Evolutionary conservation across 2,113 vertebrate genomes (phyloP).

Genomic region (Caloenas nicobarica): DNA sequence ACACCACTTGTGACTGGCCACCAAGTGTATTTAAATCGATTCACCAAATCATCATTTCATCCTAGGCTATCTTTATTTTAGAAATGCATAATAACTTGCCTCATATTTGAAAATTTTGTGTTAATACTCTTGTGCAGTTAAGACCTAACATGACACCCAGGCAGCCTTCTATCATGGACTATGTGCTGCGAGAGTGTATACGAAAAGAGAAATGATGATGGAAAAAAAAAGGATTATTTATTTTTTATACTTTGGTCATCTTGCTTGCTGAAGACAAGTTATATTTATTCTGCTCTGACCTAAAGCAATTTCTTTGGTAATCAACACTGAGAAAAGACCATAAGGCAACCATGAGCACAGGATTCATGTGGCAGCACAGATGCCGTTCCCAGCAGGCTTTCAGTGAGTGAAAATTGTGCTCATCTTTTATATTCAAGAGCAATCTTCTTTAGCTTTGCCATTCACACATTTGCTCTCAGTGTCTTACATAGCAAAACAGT

Average conservation of each 20-base stretch:
- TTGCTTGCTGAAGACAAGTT: not conserved
- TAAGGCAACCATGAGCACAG: not conserved
- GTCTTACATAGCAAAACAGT: not conserved
- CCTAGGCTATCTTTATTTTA: not conserved
- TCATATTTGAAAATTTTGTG: not conserved
- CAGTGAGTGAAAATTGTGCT: not conserved
- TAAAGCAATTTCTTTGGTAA: constrained; percentile 6
- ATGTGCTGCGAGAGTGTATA: not conserved
- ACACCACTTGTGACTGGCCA: not conserved
- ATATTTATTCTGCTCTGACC: not conserved
- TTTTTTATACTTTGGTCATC: not conserved
- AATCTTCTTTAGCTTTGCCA: not conserved
- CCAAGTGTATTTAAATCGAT: not conserved
- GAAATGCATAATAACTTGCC: not conserved
- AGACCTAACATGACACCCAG: not conserved
- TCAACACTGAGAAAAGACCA: not conserved
- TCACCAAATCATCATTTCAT: not conserved
- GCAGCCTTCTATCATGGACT: not conserved
- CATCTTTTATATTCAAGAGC: constrained; percentile 12
- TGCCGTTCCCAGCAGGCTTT: not conserved
- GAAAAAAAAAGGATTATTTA: not conserved
- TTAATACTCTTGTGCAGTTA: not conserved
- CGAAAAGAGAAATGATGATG: not conserved
- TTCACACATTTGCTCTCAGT: not conserved
- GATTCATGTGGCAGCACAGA: not conserved